These are phyloP conservation scores for Laspeyria flexula DNA, from an alignment of 2,888 invertebrate species.

Conservation along the genomic window DNA sequence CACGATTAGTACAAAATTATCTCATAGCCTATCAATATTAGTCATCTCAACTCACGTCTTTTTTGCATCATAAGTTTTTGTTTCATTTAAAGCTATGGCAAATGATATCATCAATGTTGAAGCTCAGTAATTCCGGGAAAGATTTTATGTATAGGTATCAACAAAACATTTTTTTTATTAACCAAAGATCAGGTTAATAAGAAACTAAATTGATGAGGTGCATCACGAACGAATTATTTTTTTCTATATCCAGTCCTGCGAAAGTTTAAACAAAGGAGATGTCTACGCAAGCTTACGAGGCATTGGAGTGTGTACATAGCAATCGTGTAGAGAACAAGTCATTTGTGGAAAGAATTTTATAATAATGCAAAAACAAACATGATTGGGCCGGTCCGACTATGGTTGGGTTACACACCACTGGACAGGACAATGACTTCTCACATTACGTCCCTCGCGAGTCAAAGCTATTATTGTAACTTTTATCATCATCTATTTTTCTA, in stretches of 20 bases:
- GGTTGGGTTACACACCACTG: slow-evolving; percentile 67
- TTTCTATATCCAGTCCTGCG: slow-evolving; percentile 8
- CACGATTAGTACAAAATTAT: slow-evolving; percentile 16
- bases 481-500: slow-evolving; percentile 6
- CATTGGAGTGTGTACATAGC: slow-evolving; percentile 43
- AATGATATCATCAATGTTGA: slow-evolving; percentile 58
- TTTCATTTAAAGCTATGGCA: slow-evolving; percentile 19
- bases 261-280: slow-evolving; percentile 4
- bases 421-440: slow-evolving; percentile 75
- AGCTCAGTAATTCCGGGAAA: slow-evolving; percentile 42
- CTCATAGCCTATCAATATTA: slow-evolving; percentile 34
- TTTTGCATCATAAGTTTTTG: slow-evolving; percentile 35
- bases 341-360: slow-evolving; percentile 70
- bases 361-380: slow-evolving; percentile 80
- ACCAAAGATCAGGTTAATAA: slow-evolving; percentile 9
- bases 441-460: slow-evolving; percentile 36
- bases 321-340: slow-evolving; percentile 29
- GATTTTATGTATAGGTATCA: background rate
- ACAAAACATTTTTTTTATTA: background rate
- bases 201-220: slow-evolving; percentile 12
- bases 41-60: slow-evolving; percentile 30
- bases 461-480: slow-evolving; percentile 26
- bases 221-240: background rate
- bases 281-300: slow-evolving; percentile 15
- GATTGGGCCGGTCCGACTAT: slow-evolving; percentile 65